Conservation (phyloP, 2,113 vertebrate species). For the Campylomormyrus tamandua region DNA sequence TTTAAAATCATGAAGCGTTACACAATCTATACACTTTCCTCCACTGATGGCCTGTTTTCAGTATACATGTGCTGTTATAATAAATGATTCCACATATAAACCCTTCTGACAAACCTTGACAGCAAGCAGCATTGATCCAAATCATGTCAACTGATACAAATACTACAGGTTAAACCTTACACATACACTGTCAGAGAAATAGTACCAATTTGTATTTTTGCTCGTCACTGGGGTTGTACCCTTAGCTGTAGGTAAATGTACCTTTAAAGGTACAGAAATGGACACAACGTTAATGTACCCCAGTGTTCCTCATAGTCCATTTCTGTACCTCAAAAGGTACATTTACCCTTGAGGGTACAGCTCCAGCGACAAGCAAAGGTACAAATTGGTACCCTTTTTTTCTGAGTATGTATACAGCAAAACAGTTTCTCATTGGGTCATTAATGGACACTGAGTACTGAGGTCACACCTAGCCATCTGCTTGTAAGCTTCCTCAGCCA, state of each 20-base stretch:
- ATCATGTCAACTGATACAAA: not conserved
- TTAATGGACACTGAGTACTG: not conserved
- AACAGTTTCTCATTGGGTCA: not conserved
- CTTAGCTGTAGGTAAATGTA: too few species aligned
- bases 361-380: too few species aligned
- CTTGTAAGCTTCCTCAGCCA: constrained; percentile 96
- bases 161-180: not conserved
- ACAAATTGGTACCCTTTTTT: too few species aligned
- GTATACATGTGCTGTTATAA: not conserved
- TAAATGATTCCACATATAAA: not conserved
- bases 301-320: too few species aligned
- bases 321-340: too few species aligned
- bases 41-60: not conserved
- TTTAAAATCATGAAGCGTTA: not conserved
- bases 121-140: not conserved
- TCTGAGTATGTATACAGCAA: not conserved
- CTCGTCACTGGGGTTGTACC: too few species aligned
- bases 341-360: too few species aligned
- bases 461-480: constrained; percentile 87
- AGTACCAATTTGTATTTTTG: too few species aligned
- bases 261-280: too few species aligned
- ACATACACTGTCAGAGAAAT: not conserved
- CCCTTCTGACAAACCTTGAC: not conserved
- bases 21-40: not conserved
- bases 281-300: too few species aligned